Evolutionary conservation across 2,797 vertebrate genomes (phyloP), one percentile per base, ranked within the genome.

Genomic region (Pseudochirops corinnae): DNA sequence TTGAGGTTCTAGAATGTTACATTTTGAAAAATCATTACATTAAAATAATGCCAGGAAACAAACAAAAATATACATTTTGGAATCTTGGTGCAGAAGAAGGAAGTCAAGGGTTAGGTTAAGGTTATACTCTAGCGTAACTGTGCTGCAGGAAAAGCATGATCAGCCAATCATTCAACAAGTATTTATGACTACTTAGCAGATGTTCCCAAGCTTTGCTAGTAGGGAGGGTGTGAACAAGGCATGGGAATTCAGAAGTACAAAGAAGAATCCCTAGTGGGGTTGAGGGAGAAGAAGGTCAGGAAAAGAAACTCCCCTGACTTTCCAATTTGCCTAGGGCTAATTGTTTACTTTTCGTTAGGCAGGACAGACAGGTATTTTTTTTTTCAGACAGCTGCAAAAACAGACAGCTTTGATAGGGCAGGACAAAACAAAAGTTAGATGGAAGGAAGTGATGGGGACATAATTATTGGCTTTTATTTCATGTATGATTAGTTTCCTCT

Each of bases 401-500:
- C 52, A 92, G 91, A 90, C 9, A 94, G 56, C 7, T 93, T n/a
- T 55, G 90, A 74, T 91, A 50, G 21, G 39, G 39, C 18, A 82
- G 6, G 39, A 46, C 39, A 12, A 50, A 60, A 29, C 12, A 28
- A 82, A 52, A 67, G 50, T 91, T 58, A 60, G 13, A 1, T 31
- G 33, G 46, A 24, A 31, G 62, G 67, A 93, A 58, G 33, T 55
- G 60, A 46, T 11, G 28, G 29, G 5, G 29, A n/a, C 4, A 55
- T n/a, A 94, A 52, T 87, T 57, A 87, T 4, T 82, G 55, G 28
- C 46, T 95, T 94, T 62, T 55, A n/a, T 74, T 74, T 90, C 56
- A 90, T 46, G 58, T 56, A 91, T 7, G 18, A 53, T 52, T 39
- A 55, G 0, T 67, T 93, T 90, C 56, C 33, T 26, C 10, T 90